A percentile compares a stretch with the other conserved stretches of the same genome.
Evolutionary conservation across 2,113 vertebrate genomes (phyloP).

Genomic region (Anarhynchus alexandrinus): DNA sequence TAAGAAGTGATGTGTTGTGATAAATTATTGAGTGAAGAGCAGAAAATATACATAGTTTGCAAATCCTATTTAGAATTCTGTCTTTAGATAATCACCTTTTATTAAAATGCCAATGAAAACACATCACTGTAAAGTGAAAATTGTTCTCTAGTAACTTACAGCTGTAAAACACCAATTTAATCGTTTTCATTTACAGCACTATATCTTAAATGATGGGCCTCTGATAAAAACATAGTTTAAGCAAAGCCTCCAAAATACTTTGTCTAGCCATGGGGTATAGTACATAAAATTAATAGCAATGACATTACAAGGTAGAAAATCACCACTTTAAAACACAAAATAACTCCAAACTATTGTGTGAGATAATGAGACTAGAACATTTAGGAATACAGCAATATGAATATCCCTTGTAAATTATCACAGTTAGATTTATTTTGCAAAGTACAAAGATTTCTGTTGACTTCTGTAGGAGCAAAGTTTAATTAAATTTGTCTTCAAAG

Average conservation of each 20-base stretch:
- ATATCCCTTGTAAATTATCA: not conserved
- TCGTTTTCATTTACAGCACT: not conserved
- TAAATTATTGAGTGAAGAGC: not conserved
- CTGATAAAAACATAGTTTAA: not conserved
- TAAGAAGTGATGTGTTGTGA: not conserved
- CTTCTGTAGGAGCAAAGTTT: not conserved
- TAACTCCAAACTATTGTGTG: not conserved
- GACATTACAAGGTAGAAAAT: not conserved
- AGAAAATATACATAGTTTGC: not conserved
- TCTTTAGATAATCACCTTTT: constrained; percentile 15
- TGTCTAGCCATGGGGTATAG: not conserved
- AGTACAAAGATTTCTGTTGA: not conserved
- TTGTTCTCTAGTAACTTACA: not conserved
- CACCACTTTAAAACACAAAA: not conserved
- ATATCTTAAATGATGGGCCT: not conserved
- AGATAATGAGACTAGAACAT: not conserved
- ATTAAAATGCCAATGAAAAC: constrained; percentile 37
- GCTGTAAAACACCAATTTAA: not conserved
- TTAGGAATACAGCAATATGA: not conserved
- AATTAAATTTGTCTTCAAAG: constrained; percentile 6
- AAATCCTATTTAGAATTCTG: constrained; percentile 2
- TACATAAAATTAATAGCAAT: not conserved
- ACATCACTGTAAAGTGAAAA: constrained; percentile 1
- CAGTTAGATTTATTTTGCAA: not conserved
- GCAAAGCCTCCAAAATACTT: not conserved